Percentiles rank a stretch among this genome's conserved stretches.
These are phyloP conservation scores for Mesodorylaimus sp. DNA, from an alignment of 2,888 invertebrate species.

Conservation along the genomic window DNA sequence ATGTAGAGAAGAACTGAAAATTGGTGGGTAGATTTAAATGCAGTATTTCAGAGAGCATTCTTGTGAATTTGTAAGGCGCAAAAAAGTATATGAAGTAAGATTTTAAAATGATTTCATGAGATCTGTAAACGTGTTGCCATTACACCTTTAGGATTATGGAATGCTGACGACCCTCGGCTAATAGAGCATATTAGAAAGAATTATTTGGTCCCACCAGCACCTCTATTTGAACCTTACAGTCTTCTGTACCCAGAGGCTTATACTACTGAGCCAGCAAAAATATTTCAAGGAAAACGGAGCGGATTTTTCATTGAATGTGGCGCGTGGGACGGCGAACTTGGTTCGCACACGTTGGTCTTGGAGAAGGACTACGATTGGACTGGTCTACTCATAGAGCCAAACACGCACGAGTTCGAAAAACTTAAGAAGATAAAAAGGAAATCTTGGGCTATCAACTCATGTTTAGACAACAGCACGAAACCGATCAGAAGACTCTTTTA, in stretches of 20 bases:
- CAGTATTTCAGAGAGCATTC: too few relatives aligned
- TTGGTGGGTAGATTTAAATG: too few relatives aligned
- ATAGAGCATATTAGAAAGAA: slow-evolving; percentile 1
- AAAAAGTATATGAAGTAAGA: too few relatives aligned
- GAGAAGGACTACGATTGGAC: slow-evolving; percentile 11
- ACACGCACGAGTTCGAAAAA: slow-evolving; percentile 7
- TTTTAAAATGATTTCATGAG: too few relatives aligned
- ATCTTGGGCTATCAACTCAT: slow-evolving; percentile 8
- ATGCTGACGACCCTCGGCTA: slow-evolving; percentile 3
- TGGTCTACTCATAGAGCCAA: slow-evolving; percentile 11
- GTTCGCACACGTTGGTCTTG: slow-evolving; percentile 11
- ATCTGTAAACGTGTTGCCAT: too few relatives aligned
- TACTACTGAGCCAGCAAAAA: not conserved
- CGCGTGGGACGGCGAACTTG: slow-evolving; percentile 12
- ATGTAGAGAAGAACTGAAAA: too few relatives aligned
- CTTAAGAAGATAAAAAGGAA: slow-evolving; percentile 5
- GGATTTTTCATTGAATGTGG: slow-evolving; percentile 12
- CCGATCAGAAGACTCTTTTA: slow-evolving; percentile 3
- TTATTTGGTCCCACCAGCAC: slow-evolving; percentile 1
- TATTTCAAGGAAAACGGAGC: not conserved
- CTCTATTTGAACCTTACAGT: too few relatives aligned
- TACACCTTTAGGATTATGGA: too few relatives aligned
- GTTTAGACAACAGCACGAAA: slow-evolving; percentile 2
- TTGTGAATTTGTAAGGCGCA: too few relatives aligned
- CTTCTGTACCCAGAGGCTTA: too few relatives aligned